Evolutionary conservation across 2,888 invertebrate genomes (phyloP).

Genomic region (Drosophila hamatofila): DNA sequence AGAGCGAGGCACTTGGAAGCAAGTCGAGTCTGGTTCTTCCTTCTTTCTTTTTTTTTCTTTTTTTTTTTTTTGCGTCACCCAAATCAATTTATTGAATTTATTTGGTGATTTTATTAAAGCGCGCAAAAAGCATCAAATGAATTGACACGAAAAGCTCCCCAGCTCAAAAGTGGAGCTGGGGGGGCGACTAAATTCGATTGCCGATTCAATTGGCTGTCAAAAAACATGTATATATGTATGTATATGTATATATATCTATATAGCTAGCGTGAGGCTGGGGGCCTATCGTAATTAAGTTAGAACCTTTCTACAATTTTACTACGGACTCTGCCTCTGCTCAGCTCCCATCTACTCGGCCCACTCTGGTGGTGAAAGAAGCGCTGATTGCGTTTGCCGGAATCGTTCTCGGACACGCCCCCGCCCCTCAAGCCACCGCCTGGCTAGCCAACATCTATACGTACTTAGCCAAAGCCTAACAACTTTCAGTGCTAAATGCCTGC

Average conservation of each 20-base stretch:
- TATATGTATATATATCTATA: slow-evolving; percentile 12
- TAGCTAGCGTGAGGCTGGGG: background rate
- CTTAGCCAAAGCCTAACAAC: slow-evolving; percentile 51
- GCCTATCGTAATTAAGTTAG: slow-evolving; percentile 74
- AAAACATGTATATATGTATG: slow-evolving; percentile 40
- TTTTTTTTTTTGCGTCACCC: slow-evolving; percentile 9
- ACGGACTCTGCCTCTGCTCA: background rate
- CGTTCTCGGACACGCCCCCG: slow-evolving; percentile 33
- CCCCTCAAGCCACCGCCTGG: background rate
- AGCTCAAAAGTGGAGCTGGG: background rate
- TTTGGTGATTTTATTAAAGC: slow-evolving; percentile 76
- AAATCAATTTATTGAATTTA: slow-evolving; percentile 79
- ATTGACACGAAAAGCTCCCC: slow-evolving; percentile 36
- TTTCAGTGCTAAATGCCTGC: slow-evolving; percentile 31
- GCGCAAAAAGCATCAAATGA: slow-evolving; percentile 56
- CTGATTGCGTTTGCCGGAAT: slow-evolving; percentile 68
- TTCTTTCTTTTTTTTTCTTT: background rate
- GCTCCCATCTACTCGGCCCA: too few species aligned
- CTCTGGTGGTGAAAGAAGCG: slow-evolving; percentile 44
- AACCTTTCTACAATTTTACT: slow-evolving; percentile 56
- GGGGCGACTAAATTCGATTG: slow-evolving; percentile 52
- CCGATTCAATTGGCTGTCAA: slow-evolving; percentile 68
- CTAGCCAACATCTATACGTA: slow-evolving; percentile 25
- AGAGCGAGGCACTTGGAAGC: slow-evolving; percentile 45
- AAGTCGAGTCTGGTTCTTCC: slow-evolving; percentile 14